Evolutionary conservation across 2,888 invertebrate species (phyloP).

Genomic region (Ophion ellenae): DNA sequence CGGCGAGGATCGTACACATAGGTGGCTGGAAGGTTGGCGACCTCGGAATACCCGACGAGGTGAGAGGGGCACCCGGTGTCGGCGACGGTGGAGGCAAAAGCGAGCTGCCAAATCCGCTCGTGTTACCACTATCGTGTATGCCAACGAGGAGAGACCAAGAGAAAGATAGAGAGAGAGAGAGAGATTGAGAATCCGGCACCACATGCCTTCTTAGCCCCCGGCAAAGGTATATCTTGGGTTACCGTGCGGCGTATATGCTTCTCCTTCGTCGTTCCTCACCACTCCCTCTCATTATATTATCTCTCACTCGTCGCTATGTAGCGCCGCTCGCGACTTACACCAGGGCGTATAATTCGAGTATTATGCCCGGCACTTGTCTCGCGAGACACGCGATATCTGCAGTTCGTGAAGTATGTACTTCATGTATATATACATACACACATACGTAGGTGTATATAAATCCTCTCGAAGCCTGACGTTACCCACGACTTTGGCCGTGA

Average conservation of each 20-base stretch:
- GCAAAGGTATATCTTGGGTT: constrained; percentile 67
- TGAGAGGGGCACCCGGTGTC: constrained; percentile 44
- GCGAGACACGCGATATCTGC: constrained; percentile 75
- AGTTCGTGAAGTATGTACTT: constrained; percentile 55
- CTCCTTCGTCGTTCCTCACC: constrained; percentile 50
- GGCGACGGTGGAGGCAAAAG: constrained; percentile 52
- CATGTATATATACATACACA: background rate
- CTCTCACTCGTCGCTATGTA: constrained; percentile 47
- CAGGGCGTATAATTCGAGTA: constrained; percentile 74
- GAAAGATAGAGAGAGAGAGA: constrained; percentile 3
- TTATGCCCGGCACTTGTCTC: constrained; percentile 72
- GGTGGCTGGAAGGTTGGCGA: constrained; percentile 56
- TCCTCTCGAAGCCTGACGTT: constrained; percentile 44
- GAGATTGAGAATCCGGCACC: constrained; percentile 32
- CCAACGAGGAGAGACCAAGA: constrained; percentile 21
- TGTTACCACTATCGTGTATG: constrained; percentile 70
- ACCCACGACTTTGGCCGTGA: constrained; percentile 60
- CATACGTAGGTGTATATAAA: constrained; percentile 25
- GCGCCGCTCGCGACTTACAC: constrained; percentile 65
- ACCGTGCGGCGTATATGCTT: constrained; percentile 65
- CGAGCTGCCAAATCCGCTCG: constrained; percentile 73
- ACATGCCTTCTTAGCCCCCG: constrained; percentile 64
- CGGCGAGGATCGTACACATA: background rate
- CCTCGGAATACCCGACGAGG: constrained; percentile 45
- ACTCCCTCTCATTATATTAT: constrained; percentile 59